These are phyloP conservation scores for Nipponacmea schrenckii DNA, from an alignment of 2,888 invertebrate genomes.

Conservation along the genomic window DNA sequence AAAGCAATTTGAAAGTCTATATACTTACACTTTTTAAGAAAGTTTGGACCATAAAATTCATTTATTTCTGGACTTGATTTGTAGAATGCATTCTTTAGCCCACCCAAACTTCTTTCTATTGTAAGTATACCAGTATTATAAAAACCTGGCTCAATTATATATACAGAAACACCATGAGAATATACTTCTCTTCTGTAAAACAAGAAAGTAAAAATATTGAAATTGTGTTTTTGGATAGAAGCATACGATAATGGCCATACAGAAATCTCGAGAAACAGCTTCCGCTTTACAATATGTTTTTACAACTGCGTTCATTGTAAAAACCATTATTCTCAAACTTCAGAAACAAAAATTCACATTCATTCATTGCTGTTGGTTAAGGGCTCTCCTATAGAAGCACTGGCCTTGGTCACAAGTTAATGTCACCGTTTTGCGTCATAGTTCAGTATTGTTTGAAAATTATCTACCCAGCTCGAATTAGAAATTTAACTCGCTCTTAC, in stretches of 20 bases:
- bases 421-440: no score
- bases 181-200: slow-evolving; percentile 4
- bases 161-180: neutral
- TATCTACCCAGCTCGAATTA: neutral
- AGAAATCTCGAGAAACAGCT: no score
- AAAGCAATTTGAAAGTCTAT: no score
- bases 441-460: neutral
- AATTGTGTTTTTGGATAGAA: no score
- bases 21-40: slow-evolving; percentile 6
- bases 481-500: slow-evolving; percentile 17
- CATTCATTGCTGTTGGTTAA: no score
- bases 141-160: neutral
- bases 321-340: no score
- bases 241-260: no score
- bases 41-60: slow-evolving; percentile 6
- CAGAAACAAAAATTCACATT: no score
- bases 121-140: neutral
- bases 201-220: neutral
- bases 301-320: no score
- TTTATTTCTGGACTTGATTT: neutral
- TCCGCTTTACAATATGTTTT: no score
- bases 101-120: neutral
- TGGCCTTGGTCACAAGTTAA: no score
- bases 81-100: neutral
- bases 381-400: no score